Evolutionary conservation across 2,113 vertebrate species (phyloP).

Genomic region (Gobius niger): DNA sequence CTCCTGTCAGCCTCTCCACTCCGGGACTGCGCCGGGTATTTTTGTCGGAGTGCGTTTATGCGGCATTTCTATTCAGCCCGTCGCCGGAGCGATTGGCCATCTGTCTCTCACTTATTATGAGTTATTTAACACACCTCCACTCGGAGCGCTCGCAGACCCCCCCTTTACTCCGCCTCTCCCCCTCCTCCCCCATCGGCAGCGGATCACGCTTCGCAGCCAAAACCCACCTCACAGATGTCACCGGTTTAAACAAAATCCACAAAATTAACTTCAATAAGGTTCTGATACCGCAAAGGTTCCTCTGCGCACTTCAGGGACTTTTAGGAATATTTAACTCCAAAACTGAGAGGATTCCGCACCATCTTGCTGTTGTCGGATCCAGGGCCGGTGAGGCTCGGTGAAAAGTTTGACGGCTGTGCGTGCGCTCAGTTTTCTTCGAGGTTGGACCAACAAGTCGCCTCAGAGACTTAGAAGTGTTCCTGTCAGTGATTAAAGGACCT

Average conservation of each 20-base stretch:
- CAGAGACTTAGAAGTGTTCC: no score
- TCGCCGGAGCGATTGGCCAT: conserved; percentile 53
- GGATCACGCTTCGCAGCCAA: conserved; percentile 55
- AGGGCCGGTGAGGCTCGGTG: not conserved
- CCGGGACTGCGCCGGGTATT: conserved; percentile 25
- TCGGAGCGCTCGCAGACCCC: no score
- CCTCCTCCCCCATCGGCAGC: conserved; percentile 19
- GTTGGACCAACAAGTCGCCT: no score
- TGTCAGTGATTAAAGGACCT: no score
- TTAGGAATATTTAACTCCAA: conserved; percentile 49
- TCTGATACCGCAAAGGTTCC: conserved; percentile 56
- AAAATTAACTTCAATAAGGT: conserved; percentile 57
- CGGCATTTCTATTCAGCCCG: conserved; percentile 60
- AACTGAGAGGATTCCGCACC: conserved; percentile 24
- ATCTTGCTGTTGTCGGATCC: conserved; percentile 26
- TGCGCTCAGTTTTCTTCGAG: not conserved
- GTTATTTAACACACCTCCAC: conserved; percentile 27
- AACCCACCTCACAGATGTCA: conserved; percentile 50
- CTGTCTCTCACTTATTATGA: conserved; percentile 64
- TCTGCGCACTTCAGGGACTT: conserved; percentile 42
- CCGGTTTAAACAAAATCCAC: conserved; percentile 44
- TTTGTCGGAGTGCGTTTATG: not conserved
- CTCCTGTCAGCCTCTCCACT: conserved; percentile 36
- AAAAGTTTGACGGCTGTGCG: not conserved
- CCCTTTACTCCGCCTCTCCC: not conserved